These are phyloP conservation scores for Hydroisotoma schaefferi DNA, from an alignment of 2,888 invertebrate genomes.

Conservation along the genomic window DNA sequence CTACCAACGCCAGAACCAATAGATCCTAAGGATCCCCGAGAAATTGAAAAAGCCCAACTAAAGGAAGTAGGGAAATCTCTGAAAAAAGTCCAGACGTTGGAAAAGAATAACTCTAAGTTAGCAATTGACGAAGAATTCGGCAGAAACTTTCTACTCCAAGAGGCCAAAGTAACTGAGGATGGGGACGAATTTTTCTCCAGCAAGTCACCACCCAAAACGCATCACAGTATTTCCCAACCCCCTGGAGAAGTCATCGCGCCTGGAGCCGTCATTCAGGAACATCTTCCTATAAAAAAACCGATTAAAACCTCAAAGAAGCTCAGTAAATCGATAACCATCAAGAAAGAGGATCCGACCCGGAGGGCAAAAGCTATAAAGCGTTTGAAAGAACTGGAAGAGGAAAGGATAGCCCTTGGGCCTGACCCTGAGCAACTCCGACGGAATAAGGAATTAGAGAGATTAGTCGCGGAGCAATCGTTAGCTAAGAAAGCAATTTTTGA, in stretches of 20 bases:
- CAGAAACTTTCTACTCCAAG: neutral
- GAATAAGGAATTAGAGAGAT: neutral
- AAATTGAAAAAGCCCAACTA: neutral
- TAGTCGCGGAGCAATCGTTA: neutral
- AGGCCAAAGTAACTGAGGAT: neutral
- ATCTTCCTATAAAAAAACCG: too few relatives aligned
- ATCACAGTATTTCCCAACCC: neutral
- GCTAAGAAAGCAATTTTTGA: neutral
- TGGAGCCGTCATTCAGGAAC: too few relatives aligned
- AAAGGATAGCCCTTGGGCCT: neutral
- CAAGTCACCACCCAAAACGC: neutral
- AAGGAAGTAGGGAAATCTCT: neutral
- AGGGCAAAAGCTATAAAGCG: neutral
- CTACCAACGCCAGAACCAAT: too few relatives aligned
- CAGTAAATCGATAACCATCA: too few relatives aligned
- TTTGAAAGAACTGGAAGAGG: neutral
- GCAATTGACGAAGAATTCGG: neutral
- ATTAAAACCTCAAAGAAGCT: too few relatives aligned
- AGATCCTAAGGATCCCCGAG: too few relatives aligned
- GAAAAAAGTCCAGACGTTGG: neutral
- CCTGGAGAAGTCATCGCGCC: too few relatives aligned
- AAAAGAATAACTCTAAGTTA: neutral
- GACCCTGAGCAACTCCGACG: neutral
- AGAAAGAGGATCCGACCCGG: too few relatives aligned
- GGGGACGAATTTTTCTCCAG: neutral